Base-by-base conservation (phyloP, 2,888 invertebrate species). In the Eucera pruinosa region DNA sequence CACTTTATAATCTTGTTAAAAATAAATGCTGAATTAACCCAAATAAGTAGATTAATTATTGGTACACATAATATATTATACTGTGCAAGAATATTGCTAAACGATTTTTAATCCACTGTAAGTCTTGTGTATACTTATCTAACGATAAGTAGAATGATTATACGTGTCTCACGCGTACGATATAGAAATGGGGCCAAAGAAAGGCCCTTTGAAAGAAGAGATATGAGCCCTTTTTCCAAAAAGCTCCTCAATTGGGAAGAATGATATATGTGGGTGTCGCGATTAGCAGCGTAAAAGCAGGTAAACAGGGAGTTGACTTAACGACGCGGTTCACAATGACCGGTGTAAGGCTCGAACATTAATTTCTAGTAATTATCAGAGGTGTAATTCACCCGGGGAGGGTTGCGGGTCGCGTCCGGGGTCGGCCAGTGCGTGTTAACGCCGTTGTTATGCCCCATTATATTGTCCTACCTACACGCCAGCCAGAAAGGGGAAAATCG, bases 381-480 rank as follows among this genome's bases (percentile, higher is more conserved):
- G 89, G 88, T 89, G 90, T 91, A 90, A 90, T 90, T 91, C 89
- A 91, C 84, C 78, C 86, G 84, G 84, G 87, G 86, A 84, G 89
- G 90, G 89, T 91, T 88, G 88, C 85, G 89, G 90, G 89, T 90
- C 89, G 88, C 85, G 88, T 89, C 90, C 89, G 89, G 89, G 90
- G 88, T 90, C 89, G 90, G 80, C 87, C 89, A 87, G 87, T 88
- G 85, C 90, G 89, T 91, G 91, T 92, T 92, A 92, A 92, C 91
- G 90, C 91, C 90, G 90, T 89, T 91, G 92, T 92, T 92, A 92
- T 90, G 91, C 90, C 90, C 90, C 91, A 91, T 91, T 92, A 92
- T 91, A 89, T 90, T 86, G 90, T 89, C 87, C 89, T 89, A 85
- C 85, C 86, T 82, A 80, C 80, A 74, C 72, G 65, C n/a, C 47